Evolutionary conservation across 2,888 invertebrate genomes (phyloP), one percentile per base, ranked within the genome.

Genomic region (Celastrina argiolus): DNA sequence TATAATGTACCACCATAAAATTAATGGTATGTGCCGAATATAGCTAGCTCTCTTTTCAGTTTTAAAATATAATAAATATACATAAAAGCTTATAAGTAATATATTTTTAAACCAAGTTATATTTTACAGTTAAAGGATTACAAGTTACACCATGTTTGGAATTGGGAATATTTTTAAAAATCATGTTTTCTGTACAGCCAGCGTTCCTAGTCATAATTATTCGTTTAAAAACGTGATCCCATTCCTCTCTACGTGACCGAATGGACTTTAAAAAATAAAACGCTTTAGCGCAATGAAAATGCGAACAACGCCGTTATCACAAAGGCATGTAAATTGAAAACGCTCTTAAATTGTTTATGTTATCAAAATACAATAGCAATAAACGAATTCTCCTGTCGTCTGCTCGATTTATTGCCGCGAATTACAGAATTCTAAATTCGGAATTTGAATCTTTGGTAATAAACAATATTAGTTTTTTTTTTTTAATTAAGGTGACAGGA

Each of bases 221-320:
- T 83, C 82, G 80, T 83, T 82, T 79, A 63, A 78, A 82, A 74
- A 88, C 88, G 89, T 89, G 88, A 88, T 86, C 80, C 85, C 83
- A 89, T 89, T 88, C n/a, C n/a, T n/a, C 79, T 77, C 67, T 65
- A 86, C 89, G 89, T 88, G 89, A 81, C 84, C 73, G 76, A 76
- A 76, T 79, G 79, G 78, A 83, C 79, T 74, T 74, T 72, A 73
- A 67, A 68, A 71, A 72, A 71, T 69, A 69, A 68, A 69, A 67
- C 51, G 61, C 56, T 45, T 39, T 26, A 63, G 66, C 67, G 64
- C 58, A 66, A 68, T 70, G 67, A 67, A 68, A 71, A 66, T 42
- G 66, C 64, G 22, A 14, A 56, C 28, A 26, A 36, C 14, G 31
- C 65, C 42, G 31, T 59, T 64, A 56, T 51, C 63, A 67, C 70